Conservation (phyloP, 2,888 invertebrate genomes). For the Prosapia bicincta region DNA sequence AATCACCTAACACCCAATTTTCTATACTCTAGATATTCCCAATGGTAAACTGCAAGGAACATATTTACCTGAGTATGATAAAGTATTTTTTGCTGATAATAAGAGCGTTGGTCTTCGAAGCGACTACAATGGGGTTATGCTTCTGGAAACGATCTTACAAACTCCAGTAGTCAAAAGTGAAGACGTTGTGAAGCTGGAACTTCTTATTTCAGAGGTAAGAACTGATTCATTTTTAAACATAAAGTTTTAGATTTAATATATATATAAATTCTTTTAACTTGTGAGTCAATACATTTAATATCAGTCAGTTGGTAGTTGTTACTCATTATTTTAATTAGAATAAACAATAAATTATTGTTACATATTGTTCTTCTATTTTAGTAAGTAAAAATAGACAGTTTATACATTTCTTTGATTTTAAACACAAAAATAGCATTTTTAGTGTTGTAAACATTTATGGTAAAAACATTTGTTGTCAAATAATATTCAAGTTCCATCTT, state of each 20-base stretch:
- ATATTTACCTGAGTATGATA: constrained; percentile 74
- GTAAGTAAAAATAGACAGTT: no score
- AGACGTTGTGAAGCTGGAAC: constrained; percentile 76
- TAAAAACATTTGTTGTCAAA: no score
- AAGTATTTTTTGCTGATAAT: constrained; percentile 80
- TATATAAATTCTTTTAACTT: neutral
- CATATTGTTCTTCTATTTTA: no score
- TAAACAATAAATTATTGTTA: no score
- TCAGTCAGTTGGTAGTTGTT: neutral
- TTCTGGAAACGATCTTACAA: constrained; percentile 86
- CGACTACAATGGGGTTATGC: constrained; percentile 86
- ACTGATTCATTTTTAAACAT: no score
- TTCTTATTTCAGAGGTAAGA: constrained; percentile 78
- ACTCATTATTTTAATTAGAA: neutral
- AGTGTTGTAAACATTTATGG: no score
- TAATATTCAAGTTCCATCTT: no score
- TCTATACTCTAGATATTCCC: no score
- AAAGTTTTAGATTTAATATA: no score
- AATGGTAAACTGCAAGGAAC: constrained; percentile 64
- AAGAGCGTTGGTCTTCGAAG: constrained; percentile 78
- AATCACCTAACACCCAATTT: no score
- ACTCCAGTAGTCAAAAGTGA: constrained; percentile 72
- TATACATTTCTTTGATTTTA: no score
- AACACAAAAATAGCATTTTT: no score
- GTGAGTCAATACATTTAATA: neutral